Conservation (phyloP, 2,888 invertebrate species). For the Catocala nupta region DNA sequence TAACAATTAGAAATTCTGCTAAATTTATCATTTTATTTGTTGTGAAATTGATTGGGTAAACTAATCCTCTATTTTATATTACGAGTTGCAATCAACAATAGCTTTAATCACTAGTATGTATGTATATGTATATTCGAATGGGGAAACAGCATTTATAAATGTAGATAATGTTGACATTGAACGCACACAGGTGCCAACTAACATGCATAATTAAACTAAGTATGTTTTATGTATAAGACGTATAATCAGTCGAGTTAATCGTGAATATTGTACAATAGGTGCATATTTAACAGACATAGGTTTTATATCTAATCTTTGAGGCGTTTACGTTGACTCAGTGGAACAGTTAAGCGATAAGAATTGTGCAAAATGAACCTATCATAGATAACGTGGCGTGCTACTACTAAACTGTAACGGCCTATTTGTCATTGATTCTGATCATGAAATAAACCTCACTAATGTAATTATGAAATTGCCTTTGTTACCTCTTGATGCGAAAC, state of each 20-base stretch:
- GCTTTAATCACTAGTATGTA: not conserved
- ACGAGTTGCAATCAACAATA: no score
- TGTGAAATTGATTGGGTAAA: no score
- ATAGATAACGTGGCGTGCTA: conserved; percentile 30
- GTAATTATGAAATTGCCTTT: no score
- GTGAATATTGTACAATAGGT: conserved; percentile 16
- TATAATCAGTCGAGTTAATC: conserved; percentile 15
- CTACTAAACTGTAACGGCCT: not conserved
- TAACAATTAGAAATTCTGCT: no score
- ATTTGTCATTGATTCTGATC: not conserved
- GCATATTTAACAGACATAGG: conserved; percentile 21
- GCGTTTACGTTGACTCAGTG: conserved; percentile 54
- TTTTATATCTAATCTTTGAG: conserved; percentile 58
- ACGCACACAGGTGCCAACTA: conserved; percentile 11
- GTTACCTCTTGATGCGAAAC: no score
- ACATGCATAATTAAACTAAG: conserved; percentile 6
- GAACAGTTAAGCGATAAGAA: conserved; percentile 60
- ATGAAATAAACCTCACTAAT: no score
- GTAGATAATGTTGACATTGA: conserved; percentile 6
- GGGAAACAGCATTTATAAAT: not conserved
- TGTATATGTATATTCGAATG: no score
- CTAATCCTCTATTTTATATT: no score
- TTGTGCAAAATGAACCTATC: conserved; percentile 44
- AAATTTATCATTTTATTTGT: no score
- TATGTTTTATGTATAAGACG: conserved; percentile 20